phyloP scores from a whole-genome alignment of 2,113 vertebrate genomes.

The Gulo gulo region DNA sequence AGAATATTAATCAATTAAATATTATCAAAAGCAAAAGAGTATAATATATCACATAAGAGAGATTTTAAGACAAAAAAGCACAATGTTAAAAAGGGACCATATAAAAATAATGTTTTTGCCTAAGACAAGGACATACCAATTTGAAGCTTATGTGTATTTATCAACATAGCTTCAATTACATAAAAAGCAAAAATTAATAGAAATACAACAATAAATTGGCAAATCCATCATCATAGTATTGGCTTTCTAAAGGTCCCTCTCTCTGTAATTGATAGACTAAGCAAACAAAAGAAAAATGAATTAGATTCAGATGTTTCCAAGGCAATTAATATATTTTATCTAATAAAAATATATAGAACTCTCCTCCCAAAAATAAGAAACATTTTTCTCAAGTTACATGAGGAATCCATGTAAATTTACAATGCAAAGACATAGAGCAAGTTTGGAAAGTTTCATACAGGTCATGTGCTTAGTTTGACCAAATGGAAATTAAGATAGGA shows the following conservation, averaged over 20 bases:
- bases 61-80: not conserved
- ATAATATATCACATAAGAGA: not conserved
- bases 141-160: not conserved
- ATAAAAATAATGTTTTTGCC: not conserved
- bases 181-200: not conserved
- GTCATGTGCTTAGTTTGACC: not conserved
- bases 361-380: not conserved
- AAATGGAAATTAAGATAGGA: not conserved
- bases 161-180: not conserved
- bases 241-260: not conserved
- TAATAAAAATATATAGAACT: not conserved
- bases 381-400: not conserved
- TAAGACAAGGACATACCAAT: not conserved
- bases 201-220: not conserved
- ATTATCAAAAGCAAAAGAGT: not conserved
- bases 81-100: not conserved
- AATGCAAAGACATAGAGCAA: not conserved
- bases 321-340: not conserved
- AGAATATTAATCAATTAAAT: not conserved
- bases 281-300: not conserved
- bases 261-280: not conserved
- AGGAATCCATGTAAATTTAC: not conserved
- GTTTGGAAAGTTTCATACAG: not conserved
- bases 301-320: not conserved
- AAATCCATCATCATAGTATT: not conserved